Conservation (phyloP, 2,888 invertebrate genomes). For the Embidobia sp. region DNA sequence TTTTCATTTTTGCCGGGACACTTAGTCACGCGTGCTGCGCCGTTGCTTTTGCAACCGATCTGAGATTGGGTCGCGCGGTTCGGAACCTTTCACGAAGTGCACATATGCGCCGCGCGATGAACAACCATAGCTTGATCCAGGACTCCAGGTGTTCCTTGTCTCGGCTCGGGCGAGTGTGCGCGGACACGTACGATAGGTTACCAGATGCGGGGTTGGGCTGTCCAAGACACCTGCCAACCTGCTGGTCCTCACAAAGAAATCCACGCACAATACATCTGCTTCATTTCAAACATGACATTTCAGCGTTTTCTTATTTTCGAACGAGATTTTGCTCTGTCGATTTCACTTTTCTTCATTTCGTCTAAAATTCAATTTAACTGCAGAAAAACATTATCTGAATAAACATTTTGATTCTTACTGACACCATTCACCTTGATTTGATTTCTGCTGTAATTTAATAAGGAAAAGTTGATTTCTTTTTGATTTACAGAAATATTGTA, state of each 20-base stretch:
- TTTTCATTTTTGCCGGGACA: slow-evolving; percentile 57
- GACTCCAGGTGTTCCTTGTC: slow-evolving; percentile 31
- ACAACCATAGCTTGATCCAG: no score
- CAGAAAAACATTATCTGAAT: no score
- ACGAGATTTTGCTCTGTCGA: not conserved
- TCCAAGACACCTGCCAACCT: slow-evolving; percentile 74
- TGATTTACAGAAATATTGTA: no score
- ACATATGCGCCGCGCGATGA: slow-evolving; percentile 20
- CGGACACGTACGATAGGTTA: slow-evolving; percentile 45
- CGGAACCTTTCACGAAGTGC: slow-evolving; percentile 56
- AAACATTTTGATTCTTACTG: no score
- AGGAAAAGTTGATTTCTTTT: no score
- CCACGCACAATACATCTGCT: not conserved
- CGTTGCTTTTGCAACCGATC: slow-evolving; percentile 69
- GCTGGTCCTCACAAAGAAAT: slow-evolving; percentile 35
- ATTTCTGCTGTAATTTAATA: no score
- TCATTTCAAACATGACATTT: not conserved
- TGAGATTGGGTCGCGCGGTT: slow-evolving; percentile 58
- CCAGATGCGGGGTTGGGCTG: slow-evolving; percentile 59
- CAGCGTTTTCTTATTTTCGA: not conserved
- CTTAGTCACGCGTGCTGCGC: slow-evolving; percentile 65
- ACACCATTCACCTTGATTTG: no score
- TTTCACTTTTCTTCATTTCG: no score
- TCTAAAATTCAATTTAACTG: no score
- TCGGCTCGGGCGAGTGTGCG: slow-evolving; percentile 11